These are phyloP conservation scores for Eremophila alpestris DNA, from an alignment of 2,797 vertebrate genomes.

Conservation along the genomic window DNA sequence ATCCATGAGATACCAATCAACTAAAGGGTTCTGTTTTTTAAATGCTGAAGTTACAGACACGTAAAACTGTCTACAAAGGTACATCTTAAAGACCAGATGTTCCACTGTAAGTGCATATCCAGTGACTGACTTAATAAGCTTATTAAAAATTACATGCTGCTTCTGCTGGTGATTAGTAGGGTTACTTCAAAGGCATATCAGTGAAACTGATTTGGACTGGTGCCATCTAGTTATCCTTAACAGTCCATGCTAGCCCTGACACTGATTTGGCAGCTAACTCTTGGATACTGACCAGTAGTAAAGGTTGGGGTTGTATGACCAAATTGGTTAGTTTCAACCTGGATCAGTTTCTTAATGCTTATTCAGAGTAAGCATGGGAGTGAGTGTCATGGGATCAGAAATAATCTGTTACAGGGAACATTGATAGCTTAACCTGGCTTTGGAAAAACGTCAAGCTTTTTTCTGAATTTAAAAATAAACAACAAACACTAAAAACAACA, in stretches of 20 bases:
- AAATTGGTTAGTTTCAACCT: neutral
- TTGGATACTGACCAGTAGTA: neutral
- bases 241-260: neutral
- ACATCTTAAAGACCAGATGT: neutral
- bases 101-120: neutral
- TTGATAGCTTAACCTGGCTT: neutral
- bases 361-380: neutral
- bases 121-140: neutral
- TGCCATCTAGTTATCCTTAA: neutral
- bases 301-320: rapidly evolving
- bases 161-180: neutral
- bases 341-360: neutral
- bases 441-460: neutral
- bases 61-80: neutral
- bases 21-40: neutral
- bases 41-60: neutral
- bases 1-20: neutral
- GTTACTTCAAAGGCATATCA: neutral
- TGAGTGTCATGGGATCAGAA: neutral
- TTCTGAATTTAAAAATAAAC: neutral
- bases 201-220: neutral
- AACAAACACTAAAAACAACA: neutral
- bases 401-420: neutral
- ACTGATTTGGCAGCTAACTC: neutral
- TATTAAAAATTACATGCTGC: neutral